Base-by-base conservation (phyloP, 2,113 vertebrate genomes). In the Cacatua alba region DNA sequence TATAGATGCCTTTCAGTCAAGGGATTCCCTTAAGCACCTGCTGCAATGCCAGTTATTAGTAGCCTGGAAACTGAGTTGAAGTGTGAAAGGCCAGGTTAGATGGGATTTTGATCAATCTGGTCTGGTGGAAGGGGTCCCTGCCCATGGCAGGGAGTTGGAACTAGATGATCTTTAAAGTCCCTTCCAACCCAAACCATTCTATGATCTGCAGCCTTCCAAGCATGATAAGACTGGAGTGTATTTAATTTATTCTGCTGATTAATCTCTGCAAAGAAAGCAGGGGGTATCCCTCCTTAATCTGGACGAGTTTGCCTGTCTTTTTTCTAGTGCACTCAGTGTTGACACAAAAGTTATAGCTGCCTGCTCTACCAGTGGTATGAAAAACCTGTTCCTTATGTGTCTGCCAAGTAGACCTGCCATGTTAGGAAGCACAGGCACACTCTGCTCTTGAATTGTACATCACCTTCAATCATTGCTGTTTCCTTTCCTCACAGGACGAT, bases 401-500 rank as follows among this genome's bases (percentile, higher is more conserved):
- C 74, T 92, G 74, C 62, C 77, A 92, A 71, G 63, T 5, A 84
- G 59, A 53, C 33, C 43, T 94, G 72, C 51, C 3, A 0, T 76
- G 69, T 79, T 77, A 57, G 93, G 53, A 82, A 71, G 7, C 57
- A 51, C 14, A 67, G 70, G 39, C 60, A 68, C 10, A 6, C 67
- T 83, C 71, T 86, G 37, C 2, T 92, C 94, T 88, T 7, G 4
- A 49, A 39, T 25, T 5, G 10, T 84, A 43, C 68, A 12, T 92
- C 81, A 59, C 60, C 60, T 90, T 85, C 86, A 82, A 74, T 94
- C 94, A 96, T 51, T 94, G 85, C 93, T 85, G 16, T 82, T 95
- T 96, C 92, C 78, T 98, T 78, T 97, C 68, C 94, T 94, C 81
- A 90, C 98, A 99, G 99, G 98, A 99, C 99, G 60, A 99, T 99